Evolutionary conservation across 1,140 invertebrate genomes (phyloP), one percentile per base, ranked within the genome.

Genomic region (Macrobrachium rosenbergii): DNA sequence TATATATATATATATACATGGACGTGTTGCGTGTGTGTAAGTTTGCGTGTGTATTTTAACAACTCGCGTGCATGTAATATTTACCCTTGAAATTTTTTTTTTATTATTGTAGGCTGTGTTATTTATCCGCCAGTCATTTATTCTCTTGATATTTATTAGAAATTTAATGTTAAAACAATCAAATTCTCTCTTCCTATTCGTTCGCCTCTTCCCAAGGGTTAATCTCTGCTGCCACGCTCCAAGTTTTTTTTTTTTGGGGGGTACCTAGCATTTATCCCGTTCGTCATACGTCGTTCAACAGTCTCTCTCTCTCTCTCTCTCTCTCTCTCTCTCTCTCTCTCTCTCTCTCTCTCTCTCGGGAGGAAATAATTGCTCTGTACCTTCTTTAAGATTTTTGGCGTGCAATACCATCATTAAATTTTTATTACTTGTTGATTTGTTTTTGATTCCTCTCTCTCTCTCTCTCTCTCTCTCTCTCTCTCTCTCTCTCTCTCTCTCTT

Each of bases 291-390:
- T 23, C 52, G 17, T 78, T 23, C 58, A 16, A 7, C 45, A n/a
- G 43, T 79, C 77, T 79, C 58, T 52, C 43, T 79, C 59, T 62
- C 77, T 28, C 23, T 80, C 58, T 62, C 23, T 63, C 77, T 60
- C 52, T 58, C 58, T 58, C 76, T 19, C 45, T 58, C 52, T 52
- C 52, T 58, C 58, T 63, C 58, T 62, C 52, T 62, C 59, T 60
- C n/a, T 23, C 52, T 63, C 78, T 62, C 58, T 80, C 79, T 67
- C 80, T 52, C 80, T 45, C 80, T 67, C 43, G 28, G 28, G 3
- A 37, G 28, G 28, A 37, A 37, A 37, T 37, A 37, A 37, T 37
- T 37, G 3, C 28, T 37, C 28, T 37, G 28, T 37, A 37, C 3
- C 28, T 37, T 37, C 28, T 37, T 37, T 37, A 37, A 37, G 28